Conservation (phyloP, 2,113 vertebrate species). For the Lophochroa leadbeateri region DNA sequence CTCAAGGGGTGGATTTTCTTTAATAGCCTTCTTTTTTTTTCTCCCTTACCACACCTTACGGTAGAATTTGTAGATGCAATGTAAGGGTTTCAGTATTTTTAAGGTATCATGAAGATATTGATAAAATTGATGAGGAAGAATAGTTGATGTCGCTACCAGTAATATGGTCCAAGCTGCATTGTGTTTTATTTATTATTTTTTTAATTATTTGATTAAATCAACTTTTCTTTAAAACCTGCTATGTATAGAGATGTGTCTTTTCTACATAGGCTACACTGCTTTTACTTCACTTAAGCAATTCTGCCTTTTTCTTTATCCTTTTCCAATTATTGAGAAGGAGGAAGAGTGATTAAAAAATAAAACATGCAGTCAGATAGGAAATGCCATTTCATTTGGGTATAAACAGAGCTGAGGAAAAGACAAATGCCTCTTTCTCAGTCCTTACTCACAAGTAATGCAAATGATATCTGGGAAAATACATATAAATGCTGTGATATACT, state of each 20-base stretch:
- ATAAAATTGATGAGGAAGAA: background rate
- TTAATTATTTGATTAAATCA: background rate
- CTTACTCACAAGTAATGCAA: background rate
- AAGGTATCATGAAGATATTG: background rate
- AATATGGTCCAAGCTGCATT: background rate
- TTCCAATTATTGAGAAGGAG: background rate
- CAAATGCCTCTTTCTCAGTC: background rate
- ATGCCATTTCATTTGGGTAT: background rate
- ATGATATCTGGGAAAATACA: background rate
- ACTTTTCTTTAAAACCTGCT: background rate
- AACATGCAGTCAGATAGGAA: background rate
- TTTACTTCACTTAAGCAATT: background rate
- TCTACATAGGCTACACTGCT: background rate
- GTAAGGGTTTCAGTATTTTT: background rate
- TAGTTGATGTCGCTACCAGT: background rate
- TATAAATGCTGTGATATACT: fast-evolving
- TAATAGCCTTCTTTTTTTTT: background rate
- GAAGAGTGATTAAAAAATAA: background rate
- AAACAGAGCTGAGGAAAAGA: background rate
- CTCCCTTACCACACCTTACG: background rate
- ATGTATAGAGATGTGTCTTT: background rate
- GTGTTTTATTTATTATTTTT: background rate
- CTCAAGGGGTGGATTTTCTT: background rate
- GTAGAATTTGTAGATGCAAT: background rate
- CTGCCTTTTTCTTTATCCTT: background rate